Evolutionary conservation across 2,113 vertebrate species (phyloP).

Genomic region (Stegastes partitus): DNA sequence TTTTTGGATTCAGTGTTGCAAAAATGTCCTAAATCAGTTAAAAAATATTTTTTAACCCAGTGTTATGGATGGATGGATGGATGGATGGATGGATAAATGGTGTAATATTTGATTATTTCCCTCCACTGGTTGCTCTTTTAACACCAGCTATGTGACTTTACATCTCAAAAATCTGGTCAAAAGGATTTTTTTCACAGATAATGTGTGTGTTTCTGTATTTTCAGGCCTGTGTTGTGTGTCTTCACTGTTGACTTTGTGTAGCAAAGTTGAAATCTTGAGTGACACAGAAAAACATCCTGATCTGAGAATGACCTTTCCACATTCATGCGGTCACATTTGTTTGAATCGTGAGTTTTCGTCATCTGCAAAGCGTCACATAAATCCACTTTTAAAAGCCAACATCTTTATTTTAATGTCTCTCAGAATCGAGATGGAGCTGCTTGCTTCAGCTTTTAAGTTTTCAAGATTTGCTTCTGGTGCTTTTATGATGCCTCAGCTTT

Average conservation of each 20-base stretch:
- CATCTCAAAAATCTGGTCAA: neutral
- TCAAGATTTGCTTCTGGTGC: too few relatives aligned
- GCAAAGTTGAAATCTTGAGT: slow-evolving; percentile 43
- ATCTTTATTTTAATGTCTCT: too few relatives aligned
- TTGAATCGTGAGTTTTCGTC: slow-evolving; percentile 54
- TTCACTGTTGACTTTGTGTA: slow-evolving; percentile 41
- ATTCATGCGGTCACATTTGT: slow-evolving; percentile 38
- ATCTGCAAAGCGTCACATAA: slow-evolving; percentile 31
- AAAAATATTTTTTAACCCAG: too few relatives aligned
- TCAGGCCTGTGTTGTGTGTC: slow-evolving; percentile 44
- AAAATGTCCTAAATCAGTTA: too few relatives aligned
- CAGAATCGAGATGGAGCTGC: too few relatives aligned
- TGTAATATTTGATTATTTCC: neutral
- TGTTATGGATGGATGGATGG: too few relatives aligned
- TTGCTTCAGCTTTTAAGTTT: too few relatives aligned
- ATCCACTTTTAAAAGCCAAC: slow-evolving; percentile 18
- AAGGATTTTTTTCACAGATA: slow-evolving; percentile 25
- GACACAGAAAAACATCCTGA: slow-evolving; percentile 52
- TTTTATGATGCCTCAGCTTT: neutral
- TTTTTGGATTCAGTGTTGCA: too few relatives aligned
- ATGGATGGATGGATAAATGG: too few relatives aligned
- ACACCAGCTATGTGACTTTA: neutral
- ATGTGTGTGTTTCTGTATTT: slow-evolving; percentile 33
- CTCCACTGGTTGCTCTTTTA: neutral
- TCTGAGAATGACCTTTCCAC: slow-evolving; percentile 54